Evolutionary conservation across 2,113 vertebrate species (phyloP).

Genomic region (Merops nubicus): DNA sequence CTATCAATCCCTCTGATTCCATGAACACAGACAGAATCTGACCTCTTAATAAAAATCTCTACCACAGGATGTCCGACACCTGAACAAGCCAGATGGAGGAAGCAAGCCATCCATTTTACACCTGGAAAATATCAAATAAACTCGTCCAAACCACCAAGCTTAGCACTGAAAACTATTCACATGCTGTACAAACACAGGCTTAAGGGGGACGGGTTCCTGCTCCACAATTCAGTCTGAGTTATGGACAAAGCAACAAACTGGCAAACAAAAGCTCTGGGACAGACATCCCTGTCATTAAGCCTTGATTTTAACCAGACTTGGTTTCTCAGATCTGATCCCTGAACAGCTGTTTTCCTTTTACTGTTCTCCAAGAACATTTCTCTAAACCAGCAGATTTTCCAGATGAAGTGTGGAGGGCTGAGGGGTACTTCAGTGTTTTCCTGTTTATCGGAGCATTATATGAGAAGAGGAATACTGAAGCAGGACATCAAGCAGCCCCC

Average conservation of each 20-base stretch:
- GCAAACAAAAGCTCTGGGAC: neutral
- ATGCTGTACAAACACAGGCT: fast-evolving
- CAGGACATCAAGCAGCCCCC: neutral
- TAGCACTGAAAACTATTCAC: neutral
- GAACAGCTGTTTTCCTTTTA: slow-evolving; percentile 43
- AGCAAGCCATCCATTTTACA: neutral
- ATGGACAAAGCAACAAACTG: neutral
- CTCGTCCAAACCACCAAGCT: neutral
- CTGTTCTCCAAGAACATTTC: slow-evolving; percentile 18
- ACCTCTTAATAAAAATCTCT: neutral
- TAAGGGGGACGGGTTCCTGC: neutral
- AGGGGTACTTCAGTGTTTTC: neutral
- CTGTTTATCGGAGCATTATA: neutral
- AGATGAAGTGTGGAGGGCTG: neutral
- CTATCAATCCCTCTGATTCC: fast-evolving
- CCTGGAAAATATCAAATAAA: neutral
- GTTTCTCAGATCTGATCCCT: neutral
- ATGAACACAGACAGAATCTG: neutral
- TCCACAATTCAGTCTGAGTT: neutral
- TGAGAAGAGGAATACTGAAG: neutral
- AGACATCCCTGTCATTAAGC: neutral
- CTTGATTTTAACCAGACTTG: slow-evolving; percentile 9
- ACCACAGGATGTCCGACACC: neutral
- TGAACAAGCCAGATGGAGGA: neutral
- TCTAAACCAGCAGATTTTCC: neutral